A percentile compares a stretch with the other conserved stretches of the same genome.
phyloP scores from a whole-genome alignment of 2,113 vertebrate species.

The Morone chrysops region DNA sequence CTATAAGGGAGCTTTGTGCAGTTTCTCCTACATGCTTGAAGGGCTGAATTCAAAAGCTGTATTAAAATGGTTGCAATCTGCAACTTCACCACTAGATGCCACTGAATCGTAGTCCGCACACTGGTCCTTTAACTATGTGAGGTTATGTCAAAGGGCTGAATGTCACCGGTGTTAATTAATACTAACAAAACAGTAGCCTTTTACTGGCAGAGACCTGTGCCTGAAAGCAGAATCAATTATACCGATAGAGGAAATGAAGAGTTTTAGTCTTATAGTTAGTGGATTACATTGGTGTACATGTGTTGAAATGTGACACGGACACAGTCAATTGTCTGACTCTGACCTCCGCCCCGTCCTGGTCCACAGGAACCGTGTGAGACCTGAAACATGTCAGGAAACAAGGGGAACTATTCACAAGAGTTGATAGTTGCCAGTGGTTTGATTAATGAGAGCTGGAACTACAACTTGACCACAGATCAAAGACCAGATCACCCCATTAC shows the following conservation, averaged over 20 bases:
- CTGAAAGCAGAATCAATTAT: background rate
- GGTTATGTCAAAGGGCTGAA: background rate
- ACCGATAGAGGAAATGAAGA: background rate
- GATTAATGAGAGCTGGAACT: constrained; percentile 19
- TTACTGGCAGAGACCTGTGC: background rate
- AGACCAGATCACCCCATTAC: constrained; percentile 6
- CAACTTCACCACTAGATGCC: too few relatives aligned
- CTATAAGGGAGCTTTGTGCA: too few relatives aligned
- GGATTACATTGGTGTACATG: background rate
- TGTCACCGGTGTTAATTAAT: background rate
- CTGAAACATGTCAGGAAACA: constrained; percentile 67
- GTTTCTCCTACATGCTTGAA: too few relatives aligned
- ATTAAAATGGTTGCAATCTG: too few relatives aligned
- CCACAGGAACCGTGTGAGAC: constrained; percentile 63
- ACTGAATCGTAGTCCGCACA: too few relatives aligned
- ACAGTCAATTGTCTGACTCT: constrained; percentile 31
- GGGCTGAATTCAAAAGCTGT: too few relatives aligned
- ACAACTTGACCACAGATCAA: constrained; percentile 25
- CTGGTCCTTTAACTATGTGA: background rate
- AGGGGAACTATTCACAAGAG: background rate
- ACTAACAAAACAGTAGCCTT: background rate
- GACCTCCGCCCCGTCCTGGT: constrained; percentile 60
- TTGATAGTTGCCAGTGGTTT: constrained; percentile 10
- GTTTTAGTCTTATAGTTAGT: background rate
- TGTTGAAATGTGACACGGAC: background rate